Base-by-base conservation (phyloP, 2,113 vertebrate species). In the Micronycteris hirsuta region DNA sequence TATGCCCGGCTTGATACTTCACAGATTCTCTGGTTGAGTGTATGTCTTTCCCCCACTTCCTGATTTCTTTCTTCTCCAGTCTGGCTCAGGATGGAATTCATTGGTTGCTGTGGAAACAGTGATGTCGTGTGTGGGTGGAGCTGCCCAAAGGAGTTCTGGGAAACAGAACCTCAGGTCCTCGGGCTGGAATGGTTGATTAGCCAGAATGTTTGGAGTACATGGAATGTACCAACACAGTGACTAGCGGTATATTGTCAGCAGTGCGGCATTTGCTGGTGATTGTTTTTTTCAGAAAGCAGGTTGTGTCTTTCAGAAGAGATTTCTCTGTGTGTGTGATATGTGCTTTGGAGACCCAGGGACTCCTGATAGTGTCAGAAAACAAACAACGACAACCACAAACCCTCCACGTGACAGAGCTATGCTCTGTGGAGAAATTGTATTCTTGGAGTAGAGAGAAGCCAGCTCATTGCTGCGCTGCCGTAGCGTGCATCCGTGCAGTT, bases 71-170 rank as follows among this genome's bases (percentile, higher is more conserved):
- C 56, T 76, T 96, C 78, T 45, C 63, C 77, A 24, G 63, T 67
- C 78, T 81, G 24, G 41, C 85, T 94, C 78, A 78, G 95, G 87
- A 82, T 94, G 90, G 87, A 82, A 93, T 95, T 77, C 85, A 76
- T 36, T 20, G 61, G 95, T 97, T 98, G 90, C 96, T 96, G 78
- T 97, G 96, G 97, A 95, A 97, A 97, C 96, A 4, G 63, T 61
- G 74, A 84, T 95, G 94, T 28, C 0, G 31, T 82, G 49, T 95
- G 87, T 92, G 82, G 88, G 96, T 36, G 87, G 93, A 91, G 81
- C 87, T 88, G 81, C 83, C 93, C 78, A 22, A 14, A 89, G 85
- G 81, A 78, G 81, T 93, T 96, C 63, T 61, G 45, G 63, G 78
- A 85, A 82, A 80, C 78, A 78, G 87, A 78, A 52, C 52, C 70